Evolutionary conservation across 1,140 invertebrate species (phyloP), one percentile per base, ranked within the genome.

Genomic region (Drosophila prosaltans): DNA sequence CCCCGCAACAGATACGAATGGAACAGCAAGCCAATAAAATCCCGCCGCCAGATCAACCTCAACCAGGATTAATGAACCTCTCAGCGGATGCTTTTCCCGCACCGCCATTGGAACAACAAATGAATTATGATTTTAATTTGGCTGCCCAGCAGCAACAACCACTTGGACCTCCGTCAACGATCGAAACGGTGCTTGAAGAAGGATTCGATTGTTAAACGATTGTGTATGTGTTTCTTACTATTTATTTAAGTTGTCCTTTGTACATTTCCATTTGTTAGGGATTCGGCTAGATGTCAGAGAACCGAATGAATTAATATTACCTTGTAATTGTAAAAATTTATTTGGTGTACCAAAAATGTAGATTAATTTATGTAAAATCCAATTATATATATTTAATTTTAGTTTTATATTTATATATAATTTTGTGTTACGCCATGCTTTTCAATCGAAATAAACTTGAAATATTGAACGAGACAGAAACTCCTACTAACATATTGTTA

Each of bases 1-100:
- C 86, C 10, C 90, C 89, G 69, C 93, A 90, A 65, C 85, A 90
- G 48, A 41, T 92, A 43, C 72, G 88, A 0, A 81, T 83, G 40
- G 90, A 91, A 26, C 69, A 86, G 39, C 70, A 77, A 3, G 51
- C 58, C 16, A n/a, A 30, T 11, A 84, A 83, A 39, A n/a, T 28
- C 0, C 43, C 61, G 36, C 48, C 60, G 16, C 7, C 57, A 3
- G 40, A 64, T 39, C 67, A 77, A 48, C 70, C 78, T 2, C 83
- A 88, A 24, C 80, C 86, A 3, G 65, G 78, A 28, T 65, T 91
- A 40, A 91, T 90, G 81, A 75, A 90, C 62, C 57, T 91, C 36
- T 85, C 90, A 1, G 61, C 83, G 5, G 65, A 65, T 21, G 81
- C 90, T 24, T 91, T 91, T 55, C 71, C 90, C 1, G 43, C 62